Base-by-base conservation (phyloP, 2,888 invertebrate genomes). In the Augochlorella aurata region DNA sequence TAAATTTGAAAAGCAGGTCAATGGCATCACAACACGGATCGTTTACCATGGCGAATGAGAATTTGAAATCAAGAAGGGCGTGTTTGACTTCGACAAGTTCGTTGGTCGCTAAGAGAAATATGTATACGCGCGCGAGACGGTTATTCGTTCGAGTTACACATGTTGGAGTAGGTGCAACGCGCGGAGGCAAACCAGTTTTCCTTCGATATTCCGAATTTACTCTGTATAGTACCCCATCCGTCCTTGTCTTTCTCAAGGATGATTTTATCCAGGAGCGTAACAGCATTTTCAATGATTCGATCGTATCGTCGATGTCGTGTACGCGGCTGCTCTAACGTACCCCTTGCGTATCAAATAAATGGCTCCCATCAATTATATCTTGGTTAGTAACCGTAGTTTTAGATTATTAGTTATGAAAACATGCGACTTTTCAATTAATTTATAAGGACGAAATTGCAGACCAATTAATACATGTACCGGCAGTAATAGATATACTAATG, bases 151-250 rank as follows among this genome's bases (percentile, higher is more conserved):
- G 73, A 47, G 68, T 77, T 74, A 85, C 38, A 85, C 75, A 74
- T 74, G 70, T 82, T 65, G 72, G 78, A 76, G 81, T 84, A 78
- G 82, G 76, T 68, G 74, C 77, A 79, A 73, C 77, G 67, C 66
- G 69, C 47, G 74, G 75, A 76, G 74, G 72, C 76, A 82, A 88
- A 87, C 85, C 83, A 88, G 77, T 85, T 88, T 89, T 80, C 82
- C 78, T 84, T 81, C 81, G 66, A 81, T 79, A 83, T 79, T 71
- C 82, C 82, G 82, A 87, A 87, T 85, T 78, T 80, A 72, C 75
- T 76, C 73, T 74, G 66, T 73, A 73, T 74, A 74, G 72, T 74
- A 68, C 73, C 68, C 65, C 63, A 47, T 66, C 66, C 69, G 84
- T 84, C 77, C 77, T 80, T 80, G 80, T 84, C 77, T 73, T 66